Base-by-base conservation (phyloP, 2,113 vertebrate genomes). In the Coreoperca whiteheadi region DNA sequence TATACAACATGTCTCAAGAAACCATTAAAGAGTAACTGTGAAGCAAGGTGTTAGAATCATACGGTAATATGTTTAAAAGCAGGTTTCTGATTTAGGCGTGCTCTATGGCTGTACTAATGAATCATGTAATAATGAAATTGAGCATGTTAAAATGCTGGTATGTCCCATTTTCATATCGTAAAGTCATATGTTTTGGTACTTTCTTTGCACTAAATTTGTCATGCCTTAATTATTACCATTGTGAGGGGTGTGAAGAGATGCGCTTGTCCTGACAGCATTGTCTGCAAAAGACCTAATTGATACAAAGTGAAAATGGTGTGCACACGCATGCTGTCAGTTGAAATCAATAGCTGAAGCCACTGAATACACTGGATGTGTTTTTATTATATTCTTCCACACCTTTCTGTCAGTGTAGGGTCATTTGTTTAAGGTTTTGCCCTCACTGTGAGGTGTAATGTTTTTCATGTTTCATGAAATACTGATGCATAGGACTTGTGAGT, bases 251-350 rank as follows among this genome's bases (percentile, higher is more conserved):
- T 71, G 43, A 64, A n/a, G 77, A 64, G 48, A 57, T 71, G 21
- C 53, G 59, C 15, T 85, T 53, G 28, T 48, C 57, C 57, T 79
- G 80, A 79, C 66, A 73, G 72, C 16, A 54, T 25, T 73, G 74
- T 83, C 60, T 76, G 68, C 53, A 75, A 54, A 73, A 74, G 56
- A 63, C 39, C 28, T 75, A 67, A 84, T 37, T 79, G n/a, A 75
- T 66, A n/a, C n/a, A n/a, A n/a, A n/a, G n/a, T n/a, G n/a, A n/a
- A n/a, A 84, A 65, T 48, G 65, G 37, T 48, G 39, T 69, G 51
- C 74, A 67, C 81, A 37, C 73, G 66, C 78, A 59, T 50, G 37
- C 46, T 83, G 65, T 81, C 59, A 25, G 30, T 63, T 57, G 72
- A 41, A 75, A 79, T 64, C 57, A 25, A 34, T 57, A 59, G 48